phyloP scores from a whole-genome alignment of 2,113 vertebrate genomes.

The Phoxinus phoxinus region DNA sequence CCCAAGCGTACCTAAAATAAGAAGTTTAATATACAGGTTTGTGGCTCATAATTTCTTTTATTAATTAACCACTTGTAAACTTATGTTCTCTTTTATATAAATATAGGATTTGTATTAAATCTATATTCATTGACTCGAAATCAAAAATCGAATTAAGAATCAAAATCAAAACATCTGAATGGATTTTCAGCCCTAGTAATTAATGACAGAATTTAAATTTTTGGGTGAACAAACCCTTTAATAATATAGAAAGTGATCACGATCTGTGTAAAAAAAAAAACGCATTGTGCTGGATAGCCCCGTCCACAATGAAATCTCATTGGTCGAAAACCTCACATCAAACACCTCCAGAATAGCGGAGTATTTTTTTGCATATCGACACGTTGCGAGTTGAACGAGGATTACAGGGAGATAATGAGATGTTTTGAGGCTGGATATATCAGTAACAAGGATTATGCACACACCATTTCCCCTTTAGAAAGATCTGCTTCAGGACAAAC shows the following conservation, averaged over 20 bases:
- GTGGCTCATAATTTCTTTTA: too few relatives aligned
- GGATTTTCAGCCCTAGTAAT: too few relatives aligned
- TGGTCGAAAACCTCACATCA: background rate
- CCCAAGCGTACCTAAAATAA: too few relatives aligned
- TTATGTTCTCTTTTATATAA: too few relatives aligned
- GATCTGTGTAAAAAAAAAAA: background rate
- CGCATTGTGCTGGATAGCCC: background rate
- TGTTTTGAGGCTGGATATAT: conserved; percentile 57
- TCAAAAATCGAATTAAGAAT: too few relatives aligned
- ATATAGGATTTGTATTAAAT: too few relatives aligned
- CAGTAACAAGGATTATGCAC: conserved; percentile 67
- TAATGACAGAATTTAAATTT: too few relatives aligned
- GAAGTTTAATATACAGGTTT: too few relatives aligned
- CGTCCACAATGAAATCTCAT: background rate
- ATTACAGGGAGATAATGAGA: conserved; percentile 41
- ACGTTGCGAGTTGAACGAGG: background rate
- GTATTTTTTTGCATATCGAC: background rate
- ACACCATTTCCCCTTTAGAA: conserved; percentile 75
- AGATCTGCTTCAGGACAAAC: conserved; percentile 62
- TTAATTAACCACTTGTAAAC: too few relatives aligned
- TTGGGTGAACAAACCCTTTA: too few relatives aligned
- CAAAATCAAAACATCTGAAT: too few relatives aligned
- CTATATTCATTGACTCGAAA: too few relatives aligned
- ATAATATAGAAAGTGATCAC: background rate
- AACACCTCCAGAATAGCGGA: background rate